Base-by-base conservation (phyloP, 2,113 vertebrate genomes). In the Mystacornis crossleyi region DNA sequence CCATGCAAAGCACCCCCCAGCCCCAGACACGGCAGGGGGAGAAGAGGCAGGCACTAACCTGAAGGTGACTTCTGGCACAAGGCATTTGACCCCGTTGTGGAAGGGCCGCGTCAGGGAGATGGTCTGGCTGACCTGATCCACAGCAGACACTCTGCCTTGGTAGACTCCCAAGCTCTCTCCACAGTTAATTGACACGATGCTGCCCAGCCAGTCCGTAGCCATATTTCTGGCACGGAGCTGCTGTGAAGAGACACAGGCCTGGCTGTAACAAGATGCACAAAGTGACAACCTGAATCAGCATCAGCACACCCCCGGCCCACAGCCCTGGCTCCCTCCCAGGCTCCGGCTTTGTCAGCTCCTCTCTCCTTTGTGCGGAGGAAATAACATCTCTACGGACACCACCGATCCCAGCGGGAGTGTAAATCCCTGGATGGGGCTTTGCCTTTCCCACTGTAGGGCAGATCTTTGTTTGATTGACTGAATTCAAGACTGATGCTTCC, bases 51-150 rank as follows among this genome's bases (percentile, higher is more conserved):
- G n/a, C 50, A 91, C 97, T 97, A 92, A 99, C 99, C 99, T 99
- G 98, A 99, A 99, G 33, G 99, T 99, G 97, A 99, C 99, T 94
- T 99, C 99, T 14, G 99, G 99, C 70, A 99, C 99, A 8, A 99
- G 98, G 91, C 99, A 99, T 94, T 99, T 99, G 77, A 99, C 98
- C 31, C 99, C 99, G 93, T 99, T 99, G 61, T 99, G 99, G 94
- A 99, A 99, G 64, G 99, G 99, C 47, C 99, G 98, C 1, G 98
- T 99, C 55, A 99, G 98, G 66, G 99, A 99, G 89, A 99, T 99
- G 82, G 99, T 99, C 97, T 99, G 99, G 96, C 98, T 99, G 96
- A 98, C 93, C 97, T 99, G 99, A 60, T 99, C 99, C 93, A 99
- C 99, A 4, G 99, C 99, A 7, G 99, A 99, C 40, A 99, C 99